These are phyloP conservation scores for Agrochola circellaris DNA, from an alignment of 2,888 invertebrate genomes.

Conservation along the genomic window DNA sequence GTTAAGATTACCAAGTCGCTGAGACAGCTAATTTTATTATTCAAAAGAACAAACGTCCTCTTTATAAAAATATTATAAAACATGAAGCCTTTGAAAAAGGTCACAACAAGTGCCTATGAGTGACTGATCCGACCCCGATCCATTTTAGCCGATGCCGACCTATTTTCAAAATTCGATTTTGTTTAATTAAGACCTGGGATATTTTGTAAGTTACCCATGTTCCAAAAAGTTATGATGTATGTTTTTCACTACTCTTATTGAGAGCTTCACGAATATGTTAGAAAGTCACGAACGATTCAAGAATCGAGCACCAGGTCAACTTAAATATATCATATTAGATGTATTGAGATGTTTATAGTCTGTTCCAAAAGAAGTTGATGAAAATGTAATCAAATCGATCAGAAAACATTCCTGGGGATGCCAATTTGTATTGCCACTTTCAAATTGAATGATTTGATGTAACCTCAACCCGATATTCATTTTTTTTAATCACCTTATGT, in stretches of 20 bases:
- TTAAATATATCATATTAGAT: constrained; percentile 27
- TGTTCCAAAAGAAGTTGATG: no score
- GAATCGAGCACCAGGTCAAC: constrained; percentile 29
- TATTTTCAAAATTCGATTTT: no score
- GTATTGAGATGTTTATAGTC: constrained; percentile 20
- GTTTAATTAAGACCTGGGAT: no score
- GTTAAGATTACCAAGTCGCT: no score
- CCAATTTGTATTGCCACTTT: background rate
- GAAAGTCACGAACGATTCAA: background rate
- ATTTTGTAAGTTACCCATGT: background rate
- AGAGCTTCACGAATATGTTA: background rate
- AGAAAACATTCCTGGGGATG: background rate
- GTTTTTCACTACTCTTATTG: no score
- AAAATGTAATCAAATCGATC: background rate
- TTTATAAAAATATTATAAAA: no score
- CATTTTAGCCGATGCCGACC: no score
- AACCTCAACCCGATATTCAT: background rate
- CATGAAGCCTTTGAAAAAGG: no score
- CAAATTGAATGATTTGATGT: background rate
- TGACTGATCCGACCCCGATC: no score
- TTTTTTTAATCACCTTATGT: background rate
- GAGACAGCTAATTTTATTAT: no score
- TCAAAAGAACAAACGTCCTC: no score
- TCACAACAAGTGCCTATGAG: no score
- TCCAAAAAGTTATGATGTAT: background rate